Percentiles rank a stretch among this genome's conserved stretches.
Evolutionary conservation across 1,140 invertebrate species (phyloP).

Genomic region (Monomorium pharaonis): DNA sequence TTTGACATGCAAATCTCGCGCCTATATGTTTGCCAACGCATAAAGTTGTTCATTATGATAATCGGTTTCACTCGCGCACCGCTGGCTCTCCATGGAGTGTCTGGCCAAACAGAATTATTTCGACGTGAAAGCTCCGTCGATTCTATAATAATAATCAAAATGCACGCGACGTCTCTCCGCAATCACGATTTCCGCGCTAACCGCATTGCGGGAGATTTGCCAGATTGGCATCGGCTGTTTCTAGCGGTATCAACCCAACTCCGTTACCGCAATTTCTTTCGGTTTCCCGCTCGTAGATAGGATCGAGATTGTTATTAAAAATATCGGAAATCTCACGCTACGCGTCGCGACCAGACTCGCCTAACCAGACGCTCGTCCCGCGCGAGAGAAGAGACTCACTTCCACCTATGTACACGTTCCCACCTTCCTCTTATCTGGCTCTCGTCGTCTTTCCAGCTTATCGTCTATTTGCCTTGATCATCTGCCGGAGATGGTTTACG

Average conservation of each 20-base stretch:
- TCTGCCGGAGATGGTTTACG: slow-evolving; percentile 16
- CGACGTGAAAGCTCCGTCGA: slow-evolving; percentile 40
- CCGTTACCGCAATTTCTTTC: slow-evolving; percentile 74
- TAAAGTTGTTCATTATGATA: slow-evolving; percentile 55
- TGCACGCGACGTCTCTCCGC: slow-evolving; percentile 1
- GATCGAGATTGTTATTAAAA: slow-evolving; percentile 75
- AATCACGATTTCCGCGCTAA: slow-evolving; percentile 52
- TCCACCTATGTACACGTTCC: slow-evolving; percentile 14
- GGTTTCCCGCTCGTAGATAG: slow-evolving; percentile 56
- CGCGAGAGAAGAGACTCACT: not conserved
- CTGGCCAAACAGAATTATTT: slow-evolving; percentile 35
- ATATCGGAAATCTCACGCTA: slow-evolving; percentile 73
- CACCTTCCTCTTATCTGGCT: not conserved
- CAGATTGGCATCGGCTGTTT: slow-evolving; percentile 68
- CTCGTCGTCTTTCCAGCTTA: slow-evolving; percentile 35
- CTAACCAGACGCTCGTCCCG: not conserved
- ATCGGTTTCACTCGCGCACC: slow-evolving; percentile 18
- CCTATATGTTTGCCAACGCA: slow-evolving; percentile 42
- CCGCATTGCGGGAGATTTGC: slow-evolving; percentile 55
- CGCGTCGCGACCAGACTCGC: slow-evolving; percentile 41
- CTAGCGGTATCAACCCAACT: slow-evolving; percentile 75
- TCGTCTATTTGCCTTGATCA: slow-evolving; percentile 48
- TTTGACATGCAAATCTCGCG: slow-evolving; percentile 1
- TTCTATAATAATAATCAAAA: slow-evolving; percentile 34
- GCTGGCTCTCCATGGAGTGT: not conserved